Percentiles rank a stretch among this genome's conserved stretches.
phyloP scores from a whole-genome alignment of 2,113 vertebrate species.

The Trinectes maculatus region DNA sequence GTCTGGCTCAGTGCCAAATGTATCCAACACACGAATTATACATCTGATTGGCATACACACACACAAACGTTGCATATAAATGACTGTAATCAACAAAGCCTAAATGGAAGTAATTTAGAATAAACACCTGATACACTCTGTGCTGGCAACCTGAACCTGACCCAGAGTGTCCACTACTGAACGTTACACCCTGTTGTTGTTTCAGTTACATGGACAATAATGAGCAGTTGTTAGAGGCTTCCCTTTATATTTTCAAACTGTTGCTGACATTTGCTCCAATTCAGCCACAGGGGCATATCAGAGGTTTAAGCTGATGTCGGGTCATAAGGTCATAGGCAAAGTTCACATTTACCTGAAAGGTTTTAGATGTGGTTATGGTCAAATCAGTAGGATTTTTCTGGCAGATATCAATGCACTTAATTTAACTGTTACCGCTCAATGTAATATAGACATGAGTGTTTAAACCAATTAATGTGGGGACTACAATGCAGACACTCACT shows the following conservation, averaged over 20 bases:
- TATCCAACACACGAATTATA: slow-evolving; percentile 42
- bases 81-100: background rate
- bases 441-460: too few relatives aligned
- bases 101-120: background rate
- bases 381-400: too few relatives aligned
- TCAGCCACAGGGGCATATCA: background rate
- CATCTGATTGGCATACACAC: slow-evolving; percentile 33
- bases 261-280: background rate
- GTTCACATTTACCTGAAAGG: background rate
- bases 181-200: background rate
- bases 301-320: background rate
- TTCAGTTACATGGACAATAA: background rate
- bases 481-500: slow-evolving; percentile 5
- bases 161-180: too few relatives aligned
- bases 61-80: background rate
- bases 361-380: background rate
- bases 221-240: background rate
- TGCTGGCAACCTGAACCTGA: too few relatives aligned
- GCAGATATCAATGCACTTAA: too few relatives aligned
- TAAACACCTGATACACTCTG: too few relatives aligned
- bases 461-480: background rate
- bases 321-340: background rate
- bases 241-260: background rate
- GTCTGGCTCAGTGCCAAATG: slow-evolving; percentile 46
- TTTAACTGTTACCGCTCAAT: too few relatives aligned